Base-by-base conservation (phyloP, 2,113 vertebrate genomes). In the Pyxicephalus adspersus region DNA sequence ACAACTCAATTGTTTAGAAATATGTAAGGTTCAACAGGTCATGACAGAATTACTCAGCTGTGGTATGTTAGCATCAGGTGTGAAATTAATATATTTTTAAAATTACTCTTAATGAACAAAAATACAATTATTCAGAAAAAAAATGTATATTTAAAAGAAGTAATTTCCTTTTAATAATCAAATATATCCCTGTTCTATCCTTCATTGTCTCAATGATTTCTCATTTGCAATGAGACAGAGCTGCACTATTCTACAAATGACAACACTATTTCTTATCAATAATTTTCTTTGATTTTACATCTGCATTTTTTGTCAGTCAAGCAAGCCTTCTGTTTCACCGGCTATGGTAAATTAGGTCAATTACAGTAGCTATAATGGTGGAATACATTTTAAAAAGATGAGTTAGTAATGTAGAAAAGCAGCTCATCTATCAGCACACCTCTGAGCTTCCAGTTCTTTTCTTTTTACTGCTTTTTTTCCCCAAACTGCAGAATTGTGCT, bases 361-460 rank as follows among this genome's bases (percentile, higher is more conserved):
- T 66, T 26, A 54, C 31, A 22, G 25, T 28, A 23, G 11, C 23
- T 20, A 19, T 16, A 50, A 55, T 19, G 15, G 18, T 16, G n/a
- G 76, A 25, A 66, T 13, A 19, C 29, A 38, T 57, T 66, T 34
- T 31, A 55, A 89, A 88, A 92, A 88, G 87, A 92, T 89, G 87
- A 26, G 75, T 86, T 45, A 89, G 87, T 92, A 90, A 86, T 29
- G 82, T 84, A 88, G 51, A 90, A 88, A 50, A 83, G 58, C 86
- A 89, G 83, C 63, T 86, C 78, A 85, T 77, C 85, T 54, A 71
- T 85, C 50, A 84, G 76, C 4, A 85, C 85, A 88, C 38, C 38
- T 57, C 13, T 51, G 13, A 54, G 61, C 5, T 4, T 20, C 45
- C 11, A 31, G 3, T 60, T 38, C 57, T 76, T 45, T 23, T 58